Base-by-base conservation (phyloP, 2,113 vertebrate species). In the Lamprologus speciosus region DNA sequence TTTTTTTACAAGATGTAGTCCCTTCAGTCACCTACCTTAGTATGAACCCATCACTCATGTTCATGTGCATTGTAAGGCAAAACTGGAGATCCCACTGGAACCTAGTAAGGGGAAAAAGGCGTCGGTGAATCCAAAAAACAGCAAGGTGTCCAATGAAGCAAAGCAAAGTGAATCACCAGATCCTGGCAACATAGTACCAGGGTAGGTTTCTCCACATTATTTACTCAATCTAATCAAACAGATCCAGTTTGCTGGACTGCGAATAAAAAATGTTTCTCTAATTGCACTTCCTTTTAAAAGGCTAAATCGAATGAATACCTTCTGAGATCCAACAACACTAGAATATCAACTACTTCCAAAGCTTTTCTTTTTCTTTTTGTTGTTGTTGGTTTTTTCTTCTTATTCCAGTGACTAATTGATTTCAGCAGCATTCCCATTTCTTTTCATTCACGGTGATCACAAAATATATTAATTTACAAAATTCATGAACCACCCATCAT, bases 171-270 rank as follows among this genome's bases (percentile, higher is more conserved):
- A 93, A n/a, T 78, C 93, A 42, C 90, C 88, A 17, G 80, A 91
- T 40, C 81, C 93, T 2, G 13, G 92, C 19, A 94, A 97, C 82
- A 86, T 97, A 42, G 95, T 94, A 51, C 93, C 93, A 0, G 91
- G 96, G 98, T 98, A 94, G n/a, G 60, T 75, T 28, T 73, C 47
- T 57, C 4, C 26, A 80, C 2, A 35, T n/a, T 19, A 58, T 13
- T 57, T 21, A 28, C 16, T 11, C 51, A 53, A 10, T 12, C 33
- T 42, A 50, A 65, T 65, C 21, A 80, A 80, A 57, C 8, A 23
- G 7, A 6, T 37, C 4, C 26, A 21, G 4, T 80, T 80, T 73
- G 35, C 60, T 65, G 55, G 23, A 23, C 51, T 42, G 80, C 19
- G 55, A 45, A 84, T 83, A 84, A 13, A 58, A 65, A 65, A 35